A percentile compares a stretch with the other conserved stretches of the same genome.
Conservation (phyloP, 2,797 vertebrate genomes). For the Hirundo rustica region DNA sequence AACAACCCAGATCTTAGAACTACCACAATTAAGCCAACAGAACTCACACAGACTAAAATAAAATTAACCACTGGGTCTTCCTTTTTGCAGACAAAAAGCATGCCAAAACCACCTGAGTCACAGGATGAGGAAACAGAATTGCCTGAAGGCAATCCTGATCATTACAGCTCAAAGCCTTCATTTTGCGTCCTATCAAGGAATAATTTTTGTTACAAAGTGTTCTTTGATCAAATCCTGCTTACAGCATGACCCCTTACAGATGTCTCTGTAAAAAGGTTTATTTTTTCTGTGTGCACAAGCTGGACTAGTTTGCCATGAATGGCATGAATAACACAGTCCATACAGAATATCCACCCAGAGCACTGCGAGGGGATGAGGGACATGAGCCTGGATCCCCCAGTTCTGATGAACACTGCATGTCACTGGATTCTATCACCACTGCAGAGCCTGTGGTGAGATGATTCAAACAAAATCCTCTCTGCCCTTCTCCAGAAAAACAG, state of each 20-base stretch:
- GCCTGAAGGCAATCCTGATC: neutral
- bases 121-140: neutral
- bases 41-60: neutral
- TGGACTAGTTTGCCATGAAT: neutral
- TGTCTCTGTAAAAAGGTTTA: neutral
- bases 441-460: neutral
- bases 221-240: neutral
- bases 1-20: neutral
- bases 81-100: neutral
- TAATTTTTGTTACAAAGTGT: neutral
- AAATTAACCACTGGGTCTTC: neutral
- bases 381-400: neutral
- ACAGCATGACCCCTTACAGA: neutral
- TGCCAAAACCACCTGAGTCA: neutral
- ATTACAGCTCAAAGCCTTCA: neutral
- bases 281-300: neutral
- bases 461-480: neutral
- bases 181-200: neutral
- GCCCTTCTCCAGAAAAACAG: neutral
- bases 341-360: neutral
- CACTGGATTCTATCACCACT: neutral
- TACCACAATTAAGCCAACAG: neutral
- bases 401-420: neutral
- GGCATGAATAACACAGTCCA: neutral
- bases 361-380: neutral